Evolutionary conservation across 2,113 vertebrate species (phyloP).

Genomic region (Himantopus leucocephalus): DNA sequence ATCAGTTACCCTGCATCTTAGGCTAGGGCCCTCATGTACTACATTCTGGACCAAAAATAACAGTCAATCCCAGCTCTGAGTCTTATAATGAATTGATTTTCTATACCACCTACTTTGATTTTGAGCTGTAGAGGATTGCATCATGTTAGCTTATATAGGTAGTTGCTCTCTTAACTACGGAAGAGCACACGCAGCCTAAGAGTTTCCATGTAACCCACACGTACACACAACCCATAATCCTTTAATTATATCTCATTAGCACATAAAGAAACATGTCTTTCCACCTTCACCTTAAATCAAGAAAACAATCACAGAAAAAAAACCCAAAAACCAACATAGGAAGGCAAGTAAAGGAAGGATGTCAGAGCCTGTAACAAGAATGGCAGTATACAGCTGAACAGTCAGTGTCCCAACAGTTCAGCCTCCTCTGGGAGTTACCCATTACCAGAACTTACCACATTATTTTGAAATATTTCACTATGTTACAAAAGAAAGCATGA

Average conservation of each 20-base stretch:
- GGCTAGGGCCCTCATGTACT: neutral
- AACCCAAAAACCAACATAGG: neutral
- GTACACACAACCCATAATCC: neutral
- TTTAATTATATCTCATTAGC: neutral
- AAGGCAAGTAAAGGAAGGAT: neutral
- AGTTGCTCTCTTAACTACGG: neutral
- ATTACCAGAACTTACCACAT: neutral
- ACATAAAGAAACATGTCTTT: neutral
- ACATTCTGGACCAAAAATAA: neutral
- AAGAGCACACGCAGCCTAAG: neutral
- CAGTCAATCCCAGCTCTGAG: neutral
- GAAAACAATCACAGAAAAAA: neutral
- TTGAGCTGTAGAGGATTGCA: neutral
- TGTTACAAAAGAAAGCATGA: neutral
- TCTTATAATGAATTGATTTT: neutral
- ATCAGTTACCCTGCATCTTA: neutral
- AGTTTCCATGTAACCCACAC: fast-evolving
- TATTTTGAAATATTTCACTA: neutral
- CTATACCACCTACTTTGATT: neutral
- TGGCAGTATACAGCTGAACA: neutral
- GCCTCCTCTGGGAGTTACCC: neutral
- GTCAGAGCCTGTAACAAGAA: neutral
- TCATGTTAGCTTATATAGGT: neutral
- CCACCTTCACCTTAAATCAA: neutral
- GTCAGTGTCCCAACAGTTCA: neutral